Base-by-base conservation (phyloP, 2,888 invertebrate genomes). In the Bedellia somnulentella region DNA sequence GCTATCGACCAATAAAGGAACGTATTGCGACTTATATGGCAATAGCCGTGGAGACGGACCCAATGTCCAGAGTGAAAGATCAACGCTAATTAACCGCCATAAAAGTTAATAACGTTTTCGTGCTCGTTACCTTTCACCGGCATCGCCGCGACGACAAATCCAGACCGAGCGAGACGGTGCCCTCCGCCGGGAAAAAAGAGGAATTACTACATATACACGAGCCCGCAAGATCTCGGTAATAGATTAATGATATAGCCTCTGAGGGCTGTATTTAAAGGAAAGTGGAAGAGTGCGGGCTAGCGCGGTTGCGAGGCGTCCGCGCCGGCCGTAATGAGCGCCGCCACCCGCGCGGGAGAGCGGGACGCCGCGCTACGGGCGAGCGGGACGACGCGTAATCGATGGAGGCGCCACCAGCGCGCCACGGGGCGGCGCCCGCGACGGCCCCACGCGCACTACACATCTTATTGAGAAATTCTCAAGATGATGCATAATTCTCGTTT, bases 381-480 rank as follows among this genome's bases (percentile, higher is more conserved):
- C 33, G 40, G 40, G 49, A 46, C 36, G 40, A 35, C 32, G 27
- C 38, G 37, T 58, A 59, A 59, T 59, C 60, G 59, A 57, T 56
- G 48, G 55, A 62, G 66, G 66, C 64, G 67, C 64, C 64, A 61
- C 60, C 47, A 57, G 43, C 45, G 47, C 58, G 57, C 61, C 56
- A 52, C 62, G 57, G 64, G 62, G 66, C 63, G 62, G 64, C 64
- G 63, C 61, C 57, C 53, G 59, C 58, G 62, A 44, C 49, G 63
- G 60, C 67, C 67, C 68, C 73, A 67, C 68, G 60, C 64, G 64
- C 59, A 45, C 59, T 38, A 50, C 57, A 55, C 56, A 49, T 57
- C 63, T 68, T 70, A 71, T 73, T 71, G 73, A 73, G 71, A 73
- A 73, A 73, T 73, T 67, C 73, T 49, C 66, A 49, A 68, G 62